These are phyloP conservation scores for Eurystomus gularis DNA, from an alignment of 2,113 vertebrate species.

Conservation along the genomic window DNA sequence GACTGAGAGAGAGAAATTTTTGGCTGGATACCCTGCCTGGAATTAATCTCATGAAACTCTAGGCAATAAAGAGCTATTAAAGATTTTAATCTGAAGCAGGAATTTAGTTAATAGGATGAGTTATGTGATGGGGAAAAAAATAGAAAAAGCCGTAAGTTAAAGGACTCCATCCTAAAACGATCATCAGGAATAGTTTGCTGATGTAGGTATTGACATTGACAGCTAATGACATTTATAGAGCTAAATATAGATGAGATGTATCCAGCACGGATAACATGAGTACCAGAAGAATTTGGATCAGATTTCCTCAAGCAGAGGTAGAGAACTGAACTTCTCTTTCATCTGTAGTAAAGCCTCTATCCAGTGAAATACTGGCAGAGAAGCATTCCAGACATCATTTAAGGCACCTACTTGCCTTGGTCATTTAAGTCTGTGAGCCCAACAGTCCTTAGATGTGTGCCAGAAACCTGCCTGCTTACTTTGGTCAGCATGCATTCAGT, in stretches of 20 bases:
- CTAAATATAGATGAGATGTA: not conserved
- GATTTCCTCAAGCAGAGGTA: not conserved
- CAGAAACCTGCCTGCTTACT: not conserved
- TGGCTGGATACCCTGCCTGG: not conserved
- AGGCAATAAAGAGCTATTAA: not conserved
- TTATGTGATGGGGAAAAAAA: not conserved
- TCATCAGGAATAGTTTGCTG: not conserved
- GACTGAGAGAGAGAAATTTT: not conserved
- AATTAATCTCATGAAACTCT: not conserved
- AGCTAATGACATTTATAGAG: not conserved
- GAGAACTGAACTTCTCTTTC: not conserved
- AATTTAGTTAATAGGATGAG: not conserved
- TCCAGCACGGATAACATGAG: not conserved
- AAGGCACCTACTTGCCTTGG: rapidly evolving
- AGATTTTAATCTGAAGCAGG: not conserved
- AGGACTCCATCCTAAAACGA: not conserved
- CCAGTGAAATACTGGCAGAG: not conserved
- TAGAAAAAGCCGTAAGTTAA: not conserved
- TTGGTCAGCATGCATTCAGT: rapidly evolving
- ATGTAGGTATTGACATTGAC: not conserved
- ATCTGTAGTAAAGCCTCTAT: not conserved
- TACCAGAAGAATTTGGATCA: not conserved
- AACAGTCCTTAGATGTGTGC: not conserved
- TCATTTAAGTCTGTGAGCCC: not conserved
- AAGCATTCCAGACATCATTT: not conserved